Conservation (phyloP, 1,140 invertebrate species). For the Euwallacea similis region DNA sequence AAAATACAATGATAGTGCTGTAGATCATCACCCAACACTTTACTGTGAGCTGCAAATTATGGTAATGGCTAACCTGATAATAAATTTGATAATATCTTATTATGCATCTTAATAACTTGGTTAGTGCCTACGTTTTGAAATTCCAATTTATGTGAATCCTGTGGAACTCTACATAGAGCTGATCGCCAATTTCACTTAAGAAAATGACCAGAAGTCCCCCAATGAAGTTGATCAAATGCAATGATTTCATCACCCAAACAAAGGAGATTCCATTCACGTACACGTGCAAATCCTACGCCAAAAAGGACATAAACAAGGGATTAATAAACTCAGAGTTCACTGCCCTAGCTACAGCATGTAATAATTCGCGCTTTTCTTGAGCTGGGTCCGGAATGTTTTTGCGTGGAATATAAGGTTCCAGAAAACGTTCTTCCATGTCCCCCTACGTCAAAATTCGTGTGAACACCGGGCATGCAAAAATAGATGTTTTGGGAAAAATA, state of each 20-base stretch:
- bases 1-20: no score
- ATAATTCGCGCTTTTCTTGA: no score
- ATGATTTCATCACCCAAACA: constrained; percentile 38
- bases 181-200: not conserved
- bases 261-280: constrained; percentile 43
- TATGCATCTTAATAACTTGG: no score
- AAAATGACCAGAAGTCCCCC: constrained; percentile 17
- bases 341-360: not conserved
- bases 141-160: no score
- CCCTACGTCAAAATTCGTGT: constrained; percentile 1
- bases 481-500: constrained; percentile 21
- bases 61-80: no score
- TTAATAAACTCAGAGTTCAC: constrained; percentile 7
- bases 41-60: no score
- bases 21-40: no score
- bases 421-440: constrained; percentile 16
- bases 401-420: constrained; percentile 7
- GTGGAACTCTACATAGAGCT: no score
- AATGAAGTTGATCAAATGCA: constrained; percentile 17
- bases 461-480: constrained; percentile 39
- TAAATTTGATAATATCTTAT: no score
- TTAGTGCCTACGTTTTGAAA: no score
- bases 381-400: not conserved
- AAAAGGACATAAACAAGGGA: constrained; percentile 20
- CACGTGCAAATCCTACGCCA: constrained; percentile 35